Evolutionary conservation across 2,113 vertebrate species (phyloP), one percentile per base, ranked within the genome.

Genomic region (Terrapene triunguis): DNA sequence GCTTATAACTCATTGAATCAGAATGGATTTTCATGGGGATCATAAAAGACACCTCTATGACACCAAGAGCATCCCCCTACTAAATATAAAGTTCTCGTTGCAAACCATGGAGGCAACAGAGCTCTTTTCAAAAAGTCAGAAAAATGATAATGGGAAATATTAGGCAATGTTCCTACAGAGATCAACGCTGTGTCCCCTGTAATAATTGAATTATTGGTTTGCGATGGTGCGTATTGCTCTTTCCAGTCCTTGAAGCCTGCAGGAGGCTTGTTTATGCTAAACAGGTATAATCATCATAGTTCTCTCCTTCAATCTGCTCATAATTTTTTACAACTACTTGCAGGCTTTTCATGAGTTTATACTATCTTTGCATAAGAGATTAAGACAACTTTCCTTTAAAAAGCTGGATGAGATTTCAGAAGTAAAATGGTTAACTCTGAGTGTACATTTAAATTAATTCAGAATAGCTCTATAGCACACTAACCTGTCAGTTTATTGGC

Each of bases 401-500:
- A 74, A 19, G 3, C 27, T 24, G 25, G 35, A n/a, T 87, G 74
- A 57, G 51, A 82, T 57, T 42, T 78, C 42, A 78, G 24, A 74
- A 74, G 72, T 74, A 42, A 74, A 99, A 99, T 3, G 98, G 98
- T 95, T 99, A 98, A 84, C 98, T 98, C 65, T 72, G 65, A 10
- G 98, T 98, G 98, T 99, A 92, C 83, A 78, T 78, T 47, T 29
- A 3, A 13, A 78, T 47, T 44, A 25, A 44, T 78, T 78, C 38
- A 44, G 42, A 35, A 57, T 59, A 79, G 10, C 62, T 47, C 22
- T 24, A 76, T 24, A 81, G 6, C 29, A 42, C n/a, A 89, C 93
- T 98, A 95, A 99, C 99, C 99, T 99, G 99, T 97, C 3, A 90
- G 4, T 38, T 98, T 99, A 85, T 98, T 99, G 65, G 97, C 6